Percentiles rank a stretch among this genome's conserved stretches.
phyloP scores from a whole-genome alignment of 2,888 invertebrate genomes.

The Troilus luridus region DNA sequence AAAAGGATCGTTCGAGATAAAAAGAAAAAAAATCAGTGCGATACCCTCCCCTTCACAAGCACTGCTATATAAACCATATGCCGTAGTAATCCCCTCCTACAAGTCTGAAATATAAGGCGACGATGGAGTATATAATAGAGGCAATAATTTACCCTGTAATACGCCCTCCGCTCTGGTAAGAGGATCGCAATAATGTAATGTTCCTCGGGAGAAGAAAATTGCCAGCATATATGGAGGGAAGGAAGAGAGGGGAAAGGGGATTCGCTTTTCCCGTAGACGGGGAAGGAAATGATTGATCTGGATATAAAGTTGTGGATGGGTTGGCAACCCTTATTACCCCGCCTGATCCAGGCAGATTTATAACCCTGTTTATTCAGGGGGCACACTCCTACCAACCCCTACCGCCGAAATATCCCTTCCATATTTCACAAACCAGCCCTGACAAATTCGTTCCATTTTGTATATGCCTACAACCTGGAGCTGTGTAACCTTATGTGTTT shows the following conservation, averaged over 20 bases:
- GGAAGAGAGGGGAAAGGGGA: not conserved
- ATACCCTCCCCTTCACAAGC: not conserved
- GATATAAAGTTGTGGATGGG: conserved; percentile 52
- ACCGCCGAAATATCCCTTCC: conserved; percentile 44
- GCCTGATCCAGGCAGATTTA: conserved; percentile 30
- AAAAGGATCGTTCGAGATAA: not conserved
- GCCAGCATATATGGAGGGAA: not conserved
- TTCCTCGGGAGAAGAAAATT: conserved; percentile 4
- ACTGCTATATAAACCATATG: not conserved
- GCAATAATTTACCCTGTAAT: conserved; percentile 37
- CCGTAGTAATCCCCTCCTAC: not conserved
- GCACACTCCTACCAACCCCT: conserved; percentile 19
- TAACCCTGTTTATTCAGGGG: conserved; percentile 55
- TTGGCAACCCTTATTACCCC: conserved; percentile 53
- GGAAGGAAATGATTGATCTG: conserved; percentile 52
- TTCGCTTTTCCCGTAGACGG: not conserved
- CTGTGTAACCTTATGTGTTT: conserved; percentile 33
- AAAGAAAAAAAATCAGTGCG: not conserved
- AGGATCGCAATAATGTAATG: conserved; percentile 45
- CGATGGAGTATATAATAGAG: conserved; percentile 24
- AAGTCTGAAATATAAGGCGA: conserved; percentile 21
- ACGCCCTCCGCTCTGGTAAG: conserved; percentile 42
- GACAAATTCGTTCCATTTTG: conserved; percentile 56
- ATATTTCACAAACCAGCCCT: conserved; percentile 26
- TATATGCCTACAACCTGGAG: conserved; percentile 48